These are phyloP conservation scores for Nephrotoma guestfalica DNA, from an alignment of 2,888 invertebrate genomes.

Conservation along the genomic window DNA sequence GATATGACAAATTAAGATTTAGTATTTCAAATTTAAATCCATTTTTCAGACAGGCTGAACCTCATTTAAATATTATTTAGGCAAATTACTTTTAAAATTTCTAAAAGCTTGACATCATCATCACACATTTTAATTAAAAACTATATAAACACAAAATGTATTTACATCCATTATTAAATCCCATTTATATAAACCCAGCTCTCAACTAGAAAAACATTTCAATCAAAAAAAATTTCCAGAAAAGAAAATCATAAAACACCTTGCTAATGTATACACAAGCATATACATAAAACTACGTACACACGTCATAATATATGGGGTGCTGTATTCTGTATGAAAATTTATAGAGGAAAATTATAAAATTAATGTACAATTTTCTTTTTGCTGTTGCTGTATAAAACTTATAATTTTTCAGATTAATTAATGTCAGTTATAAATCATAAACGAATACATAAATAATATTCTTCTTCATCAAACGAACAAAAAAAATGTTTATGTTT, in stretches of 20 bases:
- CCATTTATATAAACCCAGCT: neutral
- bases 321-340: neutral
- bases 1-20: too few relatives aligned
- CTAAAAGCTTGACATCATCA: neutral
- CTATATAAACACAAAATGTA: neutral
- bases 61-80: too few relatives aligned
- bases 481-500: neutral
- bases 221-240: neutral
- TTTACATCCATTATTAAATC: neutral
- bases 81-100: neutral
- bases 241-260: neutral
- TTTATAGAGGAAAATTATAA: neutral
- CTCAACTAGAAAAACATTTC: neutral
- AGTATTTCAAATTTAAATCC: too few relatives aligned
- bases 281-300: neutral
- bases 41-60: too few relatives aligned
- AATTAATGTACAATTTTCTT: neutral
- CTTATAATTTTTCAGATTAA: neutral
- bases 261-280: neutral
- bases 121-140: neutral
- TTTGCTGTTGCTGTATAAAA: neutral
- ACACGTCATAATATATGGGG: neutral
- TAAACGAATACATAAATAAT: neutral
- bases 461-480: neutral
- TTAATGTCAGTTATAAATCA: neutral